Base-by-base conservation (phyloP, 2,113 vertebrate genomes). In the Malurus alboscapulatus region DNA sequence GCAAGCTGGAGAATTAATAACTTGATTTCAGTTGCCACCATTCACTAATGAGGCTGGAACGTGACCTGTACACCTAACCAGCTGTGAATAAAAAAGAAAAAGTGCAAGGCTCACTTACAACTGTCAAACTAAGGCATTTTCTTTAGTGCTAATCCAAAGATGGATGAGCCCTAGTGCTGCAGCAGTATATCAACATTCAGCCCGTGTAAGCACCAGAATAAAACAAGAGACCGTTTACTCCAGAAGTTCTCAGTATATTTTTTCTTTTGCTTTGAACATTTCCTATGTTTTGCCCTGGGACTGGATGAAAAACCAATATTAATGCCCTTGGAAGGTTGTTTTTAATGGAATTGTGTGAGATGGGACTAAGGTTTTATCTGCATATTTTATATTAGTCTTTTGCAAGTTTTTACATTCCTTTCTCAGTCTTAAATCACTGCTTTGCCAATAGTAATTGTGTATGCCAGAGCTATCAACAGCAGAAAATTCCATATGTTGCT, bases 1-100 rank as follows among this genome's bases (percentile, higher is more conserved):
- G 54, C 80, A 87, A 88, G 65, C 45, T 93, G 69, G 66, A 93
- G 69, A 95, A 96, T 95, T 90, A 95, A 95, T 95, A 94, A 88
- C 80, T 79, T 87, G 73, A 76, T 58, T 87, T 93, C 78, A 75
- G 77, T 94, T 93, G 88, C 88, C 76, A 78, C 79, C 66, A 36
- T 76, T 88, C 27, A 2, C 73, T 97, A 96, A 95, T 93, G 93
- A 96, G 72, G 65, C 57, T 92, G 86, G 50, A 92, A 96, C 30
- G 26, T 95, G 90, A 95, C 73, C 76, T 58, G 92, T 87, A 78
- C 86, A 92, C 57, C 50, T 69, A 94, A 95, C 80, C 79, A 94
- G 68, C 71, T 57, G 54, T 82, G 88, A 94, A 94, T 66, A 58
- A 72, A 90, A 71, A 62, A 71, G n/a, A 17, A 76, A 93, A 93